A percentile compares a stretch with the other conserved stretches of the same genome.
phyloP scores from a whole-genome alignment of 2,888 invertebrate species.

The Lepidochrysops patricia region DNA sequence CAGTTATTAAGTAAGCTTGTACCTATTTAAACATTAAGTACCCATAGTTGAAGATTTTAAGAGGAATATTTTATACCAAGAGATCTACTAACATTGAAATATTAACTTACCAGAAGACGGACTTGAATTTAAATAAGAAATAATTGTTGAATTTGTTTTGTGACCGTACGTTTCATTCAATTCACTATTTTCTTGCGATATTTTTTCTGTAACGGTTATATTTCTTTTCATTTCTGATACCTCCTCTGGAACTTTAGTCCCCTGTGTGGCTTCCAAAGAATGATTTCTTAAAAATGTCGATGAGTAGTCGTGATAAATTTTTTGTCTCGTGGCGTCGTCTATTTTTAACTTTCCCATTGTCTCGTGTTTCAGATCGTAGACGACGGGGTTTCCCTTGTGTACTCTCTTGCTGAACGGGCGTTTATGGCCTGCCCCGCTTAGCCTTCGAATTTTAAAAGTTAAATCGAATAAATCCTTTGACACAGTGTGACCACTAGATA shows the following conservation, averaged over 20 bases:
- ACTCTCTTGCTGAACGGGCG: background rate
- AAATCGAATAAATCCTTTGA: background rate
- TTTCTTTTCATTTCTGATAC: background rate
- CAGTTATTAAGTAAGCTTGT: too few relatives aligned
- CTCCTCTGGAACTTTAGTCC: background rate
- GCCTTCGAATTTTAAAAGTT: background rate
- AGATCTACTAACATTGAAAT: too few relatives aligned
- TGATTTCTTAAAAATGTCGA: conserved; percentile 47
- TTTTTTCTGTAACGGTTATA: background rate
- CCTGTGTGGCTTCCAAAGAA: background rate
- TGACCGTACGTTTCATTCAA: background rate
- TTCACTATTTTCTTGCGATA: background rate
- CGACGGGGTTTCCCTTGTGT: background rate
- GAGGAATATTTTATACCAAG: too few relatives aligned
- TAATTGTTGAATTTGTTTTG: background rate
- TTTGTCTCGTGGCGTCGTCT: conserved; percentile 50
- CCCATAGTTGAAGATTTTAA: too few relatives aligned
- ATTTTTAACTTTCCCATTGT: conserved; percentile 54
- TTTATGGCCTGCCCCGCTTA: background rate
- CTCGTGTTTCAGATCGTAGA: conserved; percentile 28
- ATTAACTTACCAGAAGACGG: conserved; percentile 1
- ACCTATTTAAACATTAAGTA: too few relatives aligned
- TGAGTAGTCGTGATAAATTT: conserved; percentile 56
- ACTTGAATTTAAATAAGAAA: background rate
- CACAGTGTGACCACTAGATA: background rate